phyloP scores from a whole-genome alignment of 2,113 vertebrate genomes.

The Amphiprion percula region DNA sequence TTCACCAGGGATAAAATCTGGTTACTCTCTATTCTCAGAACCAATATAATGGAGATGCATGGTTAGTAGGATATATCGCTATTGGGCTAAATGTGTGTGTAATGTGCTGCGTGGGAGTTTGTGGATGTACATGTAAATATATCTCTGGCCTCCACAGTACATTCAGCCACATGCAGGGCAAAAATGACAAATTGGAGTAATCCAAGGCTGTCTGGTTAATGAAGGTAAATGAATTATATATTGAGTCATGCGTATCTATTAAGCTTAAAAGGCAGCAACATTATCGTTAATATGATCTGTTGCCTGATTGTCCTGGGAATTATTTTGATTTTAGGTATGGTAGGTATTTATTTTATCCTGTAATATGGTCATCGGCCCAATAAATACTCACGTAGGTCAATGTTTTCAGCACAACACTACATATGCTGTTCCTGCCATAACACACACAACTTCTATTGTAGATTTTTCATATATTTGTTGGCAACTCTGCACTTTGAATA shows the following conservation, averaged over 20 bases:
- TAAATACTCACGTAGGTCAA: background rate
- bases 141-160: background rate
- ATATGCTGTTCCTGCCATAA: too few relatives aligned
- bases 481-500: background rate
- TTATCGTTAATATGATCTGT: too few relatives aligned
- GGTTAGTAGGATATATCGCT: background rate
- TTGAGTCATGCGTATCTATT: too few relatives aligned
- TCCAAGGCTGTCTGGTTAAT: too few relatives aligned
- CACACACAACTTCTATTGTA: background rate
- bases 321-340: too few relatives aligned
- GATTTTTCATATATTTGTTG: background rate
- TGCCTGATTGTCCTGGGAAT: too few relatives aligned
- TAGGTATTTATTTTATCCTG: too few relatives aligned
- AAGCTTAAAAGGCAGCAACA: too few relatives aligned
- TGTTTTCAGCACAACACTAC: too few relatives aligned
- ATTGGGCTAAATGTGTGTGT: background rate
- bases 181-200: too few relatives aligned
- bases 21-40: background rate
- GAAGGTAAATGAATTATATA: too few relatives aligned
- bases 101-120: background rate
- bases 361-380: background rate
- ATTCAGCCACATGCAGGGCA: background rate
- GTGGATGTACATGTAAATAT: background rate
- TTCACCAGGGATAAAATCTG: background rate
- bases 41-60: background rate